phyloP scores from a whole-genome alignment of 2,797 vertebrate genomes.

The Neosilurus hyrtlii region DNA sequence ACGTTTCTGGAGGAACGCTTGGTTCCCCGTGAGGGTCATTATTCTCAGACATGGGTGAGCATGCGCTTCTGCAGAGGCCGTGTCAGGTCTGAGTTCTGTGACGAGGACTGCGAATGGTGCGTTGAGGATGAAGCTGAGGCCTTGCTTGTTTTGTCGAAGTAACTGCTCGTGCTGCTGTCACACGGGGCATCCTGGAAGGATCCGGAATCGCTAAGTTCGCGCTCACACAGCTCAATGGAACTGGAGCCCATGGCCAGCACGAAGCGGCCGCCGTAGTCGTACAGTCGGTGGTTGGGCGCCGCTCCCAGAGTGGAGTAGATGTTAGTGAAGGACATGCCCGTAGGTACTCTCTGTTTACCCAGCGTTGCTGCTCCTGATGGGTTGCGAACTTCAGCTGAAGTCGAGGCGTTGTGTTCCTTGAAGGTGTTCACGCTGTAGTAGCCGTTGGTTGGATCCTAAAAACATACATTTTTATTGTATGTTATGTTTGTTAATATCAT shows the following conservation, averaged over 20 bases:
- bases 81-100: constrained; percentile 96
- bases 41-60: constrained; percentile 95
- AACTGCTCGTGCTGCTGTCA: constrained; percentile 97
- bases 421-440: constrained; percentile 99
- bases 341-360: constrained; percentile 92
- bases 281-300: constrained; percentile 92
- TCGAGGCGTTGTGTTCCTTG: constrained; percentile 89
- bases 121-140: constrained; percentile 94
- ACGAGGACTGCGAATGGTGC: constrained; percentile 94
- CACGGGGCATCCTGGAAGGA: constrained; percentile 98
- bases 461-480: background rate
- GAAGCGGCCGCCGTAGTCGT: constrained; percentile 97
- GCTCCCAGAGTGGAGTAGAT: constrained; percentile 94
- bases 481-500: background rate
- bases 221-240: constrained; percentile 97
- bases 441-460: constrained; percentile 92
- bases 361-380: constrained; percentile 65
- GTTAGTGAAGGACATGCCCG: constrained; percentile 99
- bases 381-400: constrained; percentile 77
- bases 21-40: background rate
- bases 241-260: constrained; percentile 97
- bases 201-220: constrained; percentile 97
- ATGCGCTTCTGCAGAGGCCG: constrained; percentile 96
- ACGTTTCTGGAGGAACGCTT: background rate
- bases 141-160: constrained; percentile 98